A percentile compares a stretch with the other conserved stretches of the same genome.
These are phyloP conservation scores for Pyrrhosoma nymphula DNA, from an alignment of 2,888 invertebrate genomes.

Conservation along the genomic window DNA sequence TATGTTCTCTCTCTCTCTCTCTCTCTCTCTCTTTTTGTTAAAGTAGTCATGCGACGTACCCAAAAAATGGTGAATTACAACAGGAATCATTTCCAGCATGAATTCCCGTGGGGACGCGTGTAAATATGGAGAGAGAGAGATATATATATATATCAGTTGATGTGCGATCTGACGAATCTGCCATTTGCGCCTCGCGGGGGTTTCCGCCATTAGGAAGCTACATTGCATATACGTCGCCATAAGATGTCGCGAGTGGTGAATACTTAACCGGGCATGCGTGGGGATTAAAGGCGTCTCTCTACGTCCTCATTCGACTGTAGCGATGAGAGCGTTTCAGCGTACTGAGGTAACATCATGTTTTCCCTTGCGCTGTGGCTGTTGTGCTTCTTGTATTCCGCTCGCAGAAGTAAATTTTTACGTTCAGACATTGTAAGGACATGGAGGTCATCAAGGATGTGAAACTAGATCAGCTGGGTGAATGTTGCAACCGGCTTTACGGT, in stretches of 20 bases:
- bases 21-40: neutral
- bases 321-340: neutral
- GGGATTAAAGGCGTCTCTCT: neutral
- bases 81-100: neutral
- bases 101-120: too few relatives aligned
- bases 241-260: neutral
- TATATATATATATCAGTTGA: too few relatives aligned
- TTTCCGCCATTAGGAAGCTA: neutral
- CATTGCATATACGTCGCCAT: too few relatives aligned
- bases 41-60: neutral
- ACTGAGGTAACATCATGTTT: neutral
- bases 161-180: too few relatives aligned
- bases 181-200: too few relatives aligned
- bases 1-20: neutral
- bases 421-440: too few relatives aligned
- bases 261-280: neutral
- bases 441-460: too few relatives aligned
- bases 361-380: too few relatives aligned
- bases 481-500: too few relatives aligned
- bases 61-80: neutral
- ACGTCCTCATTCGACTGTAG: neutral
- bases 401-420: neutral
- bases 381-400: neutral
- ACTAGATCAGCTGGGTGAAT: too few relatives aligned
- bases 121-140: too few relatives aligned